Conservation (phyloP, 2,888 invertebrate genomes). For the Phragmatobia fuliginosa region DNA sequence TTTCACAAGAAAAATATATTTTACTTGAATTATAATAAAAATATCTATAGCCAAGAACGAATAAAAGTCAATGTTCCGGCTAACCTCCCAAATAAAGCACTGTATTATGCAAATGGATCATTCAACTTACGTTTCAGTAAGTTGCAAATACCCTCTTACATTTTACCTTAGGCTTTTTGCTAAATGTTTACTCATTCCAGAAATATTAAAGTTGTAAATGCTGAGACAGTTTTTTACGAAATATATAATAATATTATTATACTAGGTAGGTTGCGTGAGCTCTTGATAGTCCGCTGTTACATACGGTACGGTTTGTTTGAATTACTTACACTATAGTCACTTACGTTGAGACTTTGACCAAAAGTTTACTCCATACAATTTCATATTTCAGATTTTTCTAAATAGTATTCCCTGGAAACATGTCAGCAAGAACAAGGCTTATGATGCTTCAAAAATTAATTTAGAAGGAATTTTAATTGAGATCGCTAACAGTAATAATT, state of each 20-base stretch:
- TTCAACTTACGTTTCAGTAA: not conserved
- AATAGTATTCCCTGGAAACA: too few relatives aligned
- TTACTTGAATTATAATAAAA: not conserved
- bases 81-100: not conserved
- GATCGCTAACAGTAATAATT: too few relatives aligned
- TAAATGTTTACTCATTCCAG: not conserved
- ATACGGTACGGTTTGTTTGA: not conserved
- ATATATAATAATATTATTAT: not conserved
- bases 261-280: not conserved
- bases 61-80: not conserved
- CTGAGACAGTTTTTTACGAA: not conserved
- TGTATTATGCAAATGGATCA: not conserved
- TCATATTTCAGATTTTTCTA: too few relatives aligned
- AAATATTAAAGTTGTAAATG: not conserved
- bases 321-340: not conserved
- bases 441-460: too few relatives aligned
- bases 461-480: too few relatives aligned
- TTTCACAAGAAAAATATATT: too few relatives aligned
- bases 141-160: not conserved
- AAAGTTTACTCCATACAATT: too few relatives aligned
- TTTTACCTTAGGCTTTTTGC: not conserved
- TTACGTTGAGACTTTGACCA: too few relatives aligned
- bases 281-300: not conserved
- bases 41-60: not conserved
- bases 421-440: too few relatives aligned